These are phyloP conservation scores for Oreonectes daqikongensis DNA, from an alignment of 2,797 vertebrate genomes.

Conservation along the genomic window DNA sequence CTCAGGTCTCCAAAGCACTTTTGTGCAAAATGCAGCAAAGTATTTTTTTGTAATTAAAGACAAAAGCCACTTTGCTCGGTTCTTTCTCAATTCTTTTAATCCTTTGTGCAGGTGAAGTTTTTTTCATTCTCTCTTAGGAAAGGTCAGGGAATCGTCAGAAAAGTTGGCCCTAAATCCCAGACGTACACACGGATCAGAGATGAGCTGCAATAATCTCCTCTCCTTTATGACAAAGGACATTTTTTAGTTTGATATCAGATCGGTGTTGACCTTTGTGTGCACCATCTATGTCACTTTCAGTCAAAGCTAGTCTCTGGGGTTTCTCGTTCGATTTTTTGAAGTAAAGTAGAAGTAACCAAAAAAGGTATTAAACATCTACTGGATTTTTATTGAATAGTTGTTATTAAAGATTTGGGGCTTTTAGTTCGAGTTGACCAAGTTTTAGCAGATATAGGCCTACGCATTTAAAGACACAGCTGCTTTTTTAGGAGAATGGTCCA, in stretches of 20 bases:
- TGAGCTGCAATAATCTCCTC: slow-evolving; percentile 44
- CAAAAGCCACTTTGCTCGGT: slow-evolving; percentile 17
- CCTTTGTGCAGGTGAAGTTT: slow-evolving; percentile 29
- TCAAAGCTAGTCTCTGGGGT: slow-evolving; percentile 17
- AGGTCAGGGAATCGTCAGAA: slow-evolving; percentile 53
- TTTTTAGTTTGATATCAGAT: slow-evolving; percentile 47
- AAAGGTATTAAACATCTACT: not conserved
- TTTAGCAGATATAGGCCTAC: too few relatives aligned
- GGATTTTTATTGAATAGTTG: not conserved
- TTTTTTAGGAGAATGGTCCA: too few relatives aligned
- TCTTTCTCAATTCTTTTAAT: slow-evolving; percentile 6
- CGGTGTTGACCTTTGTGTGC: slow-evolving; percentile 42
- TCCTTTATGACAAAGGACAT: slow-evolving; percentile 44
- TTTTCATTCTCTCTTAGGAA: slow-evolving; percentile 45
- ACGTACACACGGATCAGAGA: slow-evolving; percentile 23
- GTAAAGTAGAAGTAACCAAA: not conserved
- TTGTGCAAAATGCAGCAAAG: slow-evolving; percentile 17
- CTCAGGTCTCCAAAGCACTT: slow-evolving; percentile 22
- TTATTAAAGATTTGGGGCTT: not conserved
- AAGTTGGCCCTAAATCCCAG: slow-evolving; percentile 45
- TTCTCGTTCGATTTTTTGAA: slow-evolving; percentile 16
- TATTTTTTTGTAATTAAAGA: slow-evolving; percentile 49
- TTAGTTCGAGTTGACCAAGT: not conserved
- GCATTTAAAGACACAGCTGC: too few relatives aligned
- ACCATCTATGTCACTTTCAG: slow-evolving; percentile 22